Conservation (phyloP, 2,797 vertebrate genomes). For the Smutsia temminckii region DNA sequence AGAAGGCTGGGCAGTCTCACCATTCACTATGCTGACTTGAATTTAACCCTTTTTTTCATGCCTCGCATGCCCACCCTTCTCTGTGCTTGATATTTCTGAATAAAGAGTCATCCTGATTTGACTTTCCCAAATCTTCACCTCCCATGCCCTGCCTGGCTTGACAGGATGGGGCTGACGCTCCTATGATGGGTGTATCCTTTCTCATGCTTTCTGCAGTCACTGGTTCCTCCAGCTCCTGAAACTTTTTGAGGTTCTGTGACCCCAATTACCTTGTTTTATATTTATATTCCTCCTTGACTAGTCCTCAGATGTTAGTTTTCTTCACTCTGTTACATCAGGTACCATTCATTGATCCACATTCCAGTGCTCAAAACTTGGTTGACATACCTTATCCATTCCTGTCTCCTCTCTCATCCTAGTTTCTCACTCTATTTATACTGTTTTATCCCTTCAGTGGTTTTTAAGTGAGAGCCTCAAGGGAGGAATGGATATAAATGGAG, state of each 20-base stretch:
- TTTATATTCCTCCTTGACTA: not conserved
- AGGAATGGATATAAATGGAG: not conserved
- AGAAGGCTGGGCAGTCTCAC: not conserved
- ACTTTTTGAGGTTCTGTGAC: not conserved
- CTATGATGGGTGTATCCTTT: accelerated
- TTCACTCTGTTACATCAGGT: not conserved
- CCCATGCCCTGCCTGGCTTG: not conserved
- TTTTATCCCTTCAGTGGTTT: not conserved
- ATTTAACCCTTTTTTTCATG: no score
- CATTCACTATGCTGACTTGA: not conserved
- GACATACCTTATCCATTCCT: accelerated
- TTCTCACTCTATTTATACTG: not conserved
- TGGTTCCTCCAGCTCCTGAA: not conserved
- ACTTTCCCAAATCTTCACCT: not conserved
- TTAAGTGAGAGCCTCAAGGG: not conserved
- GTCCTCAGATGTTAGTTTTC: not conserved
- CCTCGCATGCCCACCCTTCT: not conserved
- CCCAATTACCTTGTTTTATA: not conserved
- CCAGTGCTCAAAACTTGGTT: not conserved
- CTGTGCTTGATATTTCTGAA: not conserved
- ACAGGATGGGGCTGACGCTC: not conserved
- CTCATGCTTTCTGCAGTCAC: not conserved
- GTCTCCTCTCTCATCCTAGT: not conserved
- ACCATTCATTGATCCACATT: not conserved
- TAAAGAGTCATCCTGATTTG: not conserved